phyloP scores from a whole-genome alignment of 2,113 vertebrate genomes.

The Bambusicola thoracicus region DNA sequence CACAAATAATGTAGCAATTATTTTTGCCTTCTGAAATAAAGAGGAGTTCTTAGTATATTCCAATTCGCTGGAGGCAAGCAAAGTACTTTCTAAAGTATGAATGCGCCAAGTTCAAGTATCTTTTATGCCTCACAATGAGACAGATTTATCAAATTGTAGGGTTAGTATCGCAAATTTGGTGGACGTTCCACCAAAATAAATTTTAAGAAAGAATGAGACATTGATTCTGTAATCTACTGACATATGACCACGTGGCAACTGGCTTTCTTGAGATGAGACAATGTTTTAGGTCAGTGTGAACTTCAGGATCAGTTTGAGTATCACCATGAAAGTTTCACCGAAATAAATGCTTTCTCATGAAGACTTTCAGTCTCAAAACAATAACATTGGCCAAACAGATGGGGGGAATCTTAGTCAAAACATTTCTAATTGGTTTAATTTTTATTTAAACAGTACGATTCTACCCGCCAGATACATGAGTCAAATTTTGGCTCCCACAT shows the following conservation, averaged over 20 bases:
- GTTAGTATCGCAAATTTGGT: not conserved
- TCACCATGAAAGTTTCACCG: not conserved
- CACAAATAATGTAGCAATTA: not conserved
- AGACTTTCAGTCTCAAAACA: conserved; percentile 28
- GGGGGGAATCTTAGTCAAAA: conserved; percentile 15
- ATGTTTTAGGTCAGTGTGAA: not conserved
- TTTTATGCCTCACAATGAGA: not conserved
- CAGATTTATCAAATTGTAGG: not conserved
- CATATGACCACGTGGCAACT: not conserved
- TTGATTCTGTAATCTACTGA: not conserved
- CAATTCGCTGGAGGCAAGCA: not conserved
- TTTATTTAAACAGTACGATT: not conserved
- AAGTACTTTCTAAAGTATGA: not conserved
- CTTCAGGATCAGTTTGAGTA: not conserved
- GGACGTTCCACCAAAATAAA: not conserved
- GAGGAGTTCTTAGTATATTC: not conserved
- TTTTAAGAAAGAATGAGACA: not conserved
- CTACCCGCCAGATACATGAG: not conserved
- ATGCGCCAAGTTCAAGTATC: not conserved
- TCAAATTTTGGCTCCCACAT: conserved; percentile 37
- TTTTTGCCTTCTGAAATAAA: not conserved
- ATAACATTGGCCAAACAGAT: not conserved
- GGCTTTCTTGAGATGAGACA: not conserved
- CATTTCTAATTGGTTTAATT: not conserved
- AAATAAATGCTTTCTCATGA: not conserved